phyloP scores from a whole-genome alignment of 1,140 invertebrate genomes.

The Venustaconcha ellipsiformis region DNA sequence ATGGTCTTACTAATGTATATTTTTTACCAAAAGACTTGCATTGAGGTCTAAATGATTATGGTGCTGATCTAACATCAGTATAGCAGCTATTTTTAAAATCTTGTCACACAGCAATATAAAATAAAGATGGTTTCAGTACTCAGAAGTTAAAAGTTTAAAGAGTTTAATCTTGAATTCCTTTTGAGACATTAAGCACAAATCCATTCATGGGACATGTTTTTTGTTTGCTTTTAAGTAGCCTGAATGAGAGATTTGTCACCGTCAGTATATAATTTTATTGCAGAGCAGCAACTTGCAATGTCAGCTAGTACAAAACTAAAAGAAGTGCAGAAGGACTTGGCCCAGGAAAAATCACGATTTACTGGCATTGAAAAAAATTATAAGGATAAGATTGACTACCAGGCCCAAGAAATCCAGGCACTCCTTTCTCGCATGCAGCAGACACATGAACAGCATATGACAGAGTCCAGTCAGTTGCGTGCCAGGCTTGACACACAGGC shows the following conservation, averaged over 20 bases:
- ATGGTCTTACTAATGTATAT: too few relatives aligned
- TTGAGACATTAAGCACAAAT: too few relatives aligned
- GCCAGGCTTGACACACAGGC: conserved; percentile 42
- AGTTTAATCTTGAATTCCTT: too few relatives aligned
- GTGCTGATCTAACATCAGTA: too few relatives aligned
- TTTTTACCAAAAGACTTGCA: too few relatives aligned
- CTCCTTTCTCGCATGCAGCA: conserved; percentile 75
- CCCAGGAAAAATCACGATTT: conserved; percentile 73
- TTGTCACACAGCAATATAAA: too few relatives aligned
- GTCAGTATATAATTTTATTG: conserved; percentile 13
- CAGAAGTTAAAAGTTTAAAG: too few relatives aligned
- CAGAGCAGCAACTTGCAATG: conserved; percentile 61
- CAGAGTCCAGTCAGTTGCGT: conserved; percentile 63
- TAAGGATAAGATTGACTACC: conserved; percentile 31
- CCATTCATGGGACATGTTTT: too few relatives aligned
- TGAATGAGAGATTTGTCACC: not conserved
- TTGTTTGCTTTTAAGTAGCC: too few relatives aligned
- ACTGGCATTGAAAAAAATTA: conserved; percentile 36
- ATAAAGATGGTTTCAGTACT: too few relatives aligned
- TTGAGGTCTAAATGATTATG: too few relatives aligned
- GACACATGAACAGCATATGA: conserved; percentile 73
- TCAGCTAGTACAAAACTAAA: conserved; percentile 71
- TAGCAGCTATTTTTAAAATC: too few relatives aligned
- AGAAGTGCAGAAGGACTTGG: conserved; percentile 81
- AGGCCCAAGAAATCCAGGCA: conserved; percentile 73